phyloP scores from a whole-genome alignment of 2,888 invertebrate species.

The Rhopalosiphum nymphaeae region DNA sequence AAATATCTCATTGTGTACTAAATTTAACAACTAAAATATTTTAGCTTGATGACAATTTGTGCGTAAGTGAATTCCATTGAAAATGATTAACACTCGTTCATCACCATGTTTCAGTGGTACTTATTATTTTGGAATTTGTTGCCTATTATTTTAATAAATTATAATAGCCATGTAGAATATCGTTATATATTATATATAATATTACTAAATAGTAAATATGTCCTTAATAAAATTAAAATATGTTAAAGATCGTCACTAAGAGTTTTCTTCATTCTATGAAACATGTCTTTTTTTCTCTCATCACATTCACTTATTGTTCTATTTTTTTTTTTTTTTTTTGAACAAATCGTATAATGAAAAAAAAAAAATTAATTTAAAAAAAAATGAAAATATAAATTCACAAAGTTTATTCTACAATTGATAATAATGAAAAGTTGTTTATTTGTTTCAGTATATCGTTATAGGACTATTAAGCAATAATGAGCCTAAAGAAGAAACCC shows the following conservation, averaged over 20 bases:
- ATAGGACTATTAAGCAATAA: neutral
- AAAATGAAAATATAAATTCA: neutral
- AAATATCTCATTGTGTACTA: neutral
- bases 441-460: constrained; percentile 26
- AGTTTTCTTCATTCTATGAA: too few relatives aligned
- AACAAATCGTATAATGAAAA: too few relatives aligned
- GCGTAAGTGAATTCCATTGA: neutral
- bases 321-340: too few relatives aligned
- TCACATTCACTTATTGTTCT: too few relatives aligned
- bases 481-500: constrained; percentile 60
- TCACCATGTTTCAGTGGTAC: neutral
- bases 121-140: neutral
- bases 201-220: neutral
- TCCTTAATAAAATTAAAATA: neutral
- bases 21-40: neutral
- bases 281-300: too few relatives aligned
- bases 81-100: neutral
- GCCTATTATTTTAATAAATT: neutral
- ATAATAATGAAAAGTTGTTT: neutral
- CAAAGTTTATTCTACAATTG: neutral
- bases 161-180: neutral
- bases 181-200: neutral
- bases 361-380: too few relatives aligned
- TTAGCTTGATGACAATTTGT: neutral
- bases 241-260: too few relatives aligned